Percentiles rank a stretch among this genome's conserved stretches.
Evolutionary conservation across 2,888 invertebrate species (phyloP).

Genomic region (Sesamia inferens): DNA sequence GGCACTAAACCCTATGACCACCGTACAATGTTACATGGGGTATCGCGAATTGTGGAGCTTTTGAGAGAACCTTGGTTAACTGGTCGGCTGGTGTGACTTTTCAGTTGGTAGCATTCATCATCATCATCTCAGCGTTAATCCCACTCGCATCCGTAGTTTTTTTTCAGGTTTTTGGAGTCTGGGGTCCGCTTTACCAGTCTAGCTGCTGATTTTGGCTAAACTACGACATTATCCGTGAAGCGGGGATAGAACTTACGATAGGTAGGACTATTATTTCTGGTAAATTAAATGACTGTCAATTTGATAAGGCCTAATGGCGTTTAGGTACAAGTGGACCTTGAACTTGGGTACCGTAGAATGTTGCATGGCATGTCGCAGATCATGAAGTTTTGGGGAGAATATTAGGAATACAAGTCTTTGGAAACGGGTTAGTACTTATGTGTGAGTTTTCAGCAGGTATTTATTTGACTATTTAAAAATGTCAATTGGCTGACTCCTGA

Average conservation of each 20-base stretch:
- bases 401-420: not conserved
- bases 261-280: too few species aligned
- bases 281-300: not conserved
- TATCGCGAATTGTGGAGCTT: slow-evolving; percentile 1
- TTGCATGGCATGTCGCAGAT: not conserved
- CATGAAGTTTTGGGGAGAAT: not conserved
- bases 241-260: too few species aligned
- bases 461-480: not conserved
- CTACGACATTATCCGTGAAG: too few species aligned
- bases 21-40: slow-evolving; percentile 5
- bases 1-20: slow-evolving; percentile 53
- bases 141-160: too few species aligned
- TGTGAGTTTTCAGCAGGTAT: not conserved
- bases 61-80: not conserved
- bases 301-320: slow-evolving; percentile 52
- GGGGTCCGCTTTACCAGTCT: too few species aligned
- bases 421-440: too few species aligned
- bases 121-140: not conserved
- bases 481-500: not conserved
- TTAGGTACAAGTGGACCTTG: slow-evolving; percentile 66
- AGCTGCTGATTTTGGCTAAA: too few species aligned
- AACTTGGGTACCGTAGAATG: slow-evolving; percentile 6
- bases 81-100: not conserved
- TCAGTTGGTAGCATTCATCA: too few species aligned
- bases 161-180: too few species aligned